Conservation (phyloP, 2,797 vertebrate species). For the Enoplosus armatus region DNA sequence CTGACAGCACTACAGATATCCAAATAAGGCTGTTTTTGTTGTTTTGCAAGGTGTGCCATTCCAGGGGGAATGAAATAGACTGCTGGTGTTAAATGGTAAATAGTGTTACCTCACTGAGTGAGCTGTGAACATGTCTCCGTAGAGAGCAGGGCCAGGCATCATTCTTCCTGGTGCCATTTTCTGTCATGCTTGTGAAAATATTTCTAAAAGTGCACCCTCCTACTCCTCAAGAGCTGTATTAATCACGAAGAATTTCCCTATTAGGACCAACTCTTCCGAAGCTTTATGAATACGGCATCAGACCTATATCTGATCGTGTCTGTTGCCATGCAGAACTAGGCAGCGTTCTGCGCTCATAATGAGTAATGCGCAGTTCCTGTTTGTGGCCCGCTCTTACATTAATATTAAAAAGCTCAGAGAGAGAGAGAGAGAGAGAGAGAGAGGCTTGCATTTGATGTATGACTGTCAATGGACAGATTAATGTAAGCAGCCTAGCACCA, state of each 20-base stretch:
- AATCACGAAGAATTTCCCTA: background rate
- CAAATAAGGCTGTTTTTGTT: conserved; percentile 33
- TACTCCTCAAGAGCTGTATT: background rate
- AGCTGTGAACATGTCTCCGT: conserved; percentile 41
- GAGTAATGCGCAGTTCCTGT: conserved; percentile 77
- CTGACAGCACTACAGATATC: background rate
- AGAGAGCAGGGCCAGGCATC: conserved; percentile 24
- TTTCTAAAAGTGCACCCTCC: background rate
- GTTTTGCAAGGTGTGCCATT: conserved; percentile 21
- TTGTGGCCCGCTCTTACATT: conserved; percentile 72
- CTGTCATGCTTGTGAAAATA: conserved; percentile 7
- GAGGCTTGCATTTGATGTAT: conserved; percentile 56
- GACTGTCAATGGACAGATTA: conserved; percentile 59
- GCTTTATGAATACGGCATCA: conserved; percentile 29
- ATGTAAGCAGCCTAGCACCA: conserved; percentile 50
- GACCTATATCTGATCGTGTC: conserved; percentile 65
- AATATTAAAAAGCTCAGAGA: conserved; percentile 73
- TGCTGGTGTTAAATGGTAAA: conserved; percentile 37
- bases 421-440: conserved; percentile 12
- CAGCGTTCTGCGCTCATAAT: conserved; percentile 55
- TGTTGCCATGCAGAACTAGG: conserved; percentile 79
- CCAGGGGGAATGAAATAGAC: conserved; percentile 41
- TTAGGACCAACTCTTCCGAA: conserved; percentile 2
- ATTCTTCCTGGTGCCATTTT: conserved; percentile 17
- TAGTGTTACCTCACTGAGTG: conserved; percentile 36